phyloP scores from a whole-genome alignment of 1,140 invertebrate genomes.

The Agrilus planipennis region DNA sequence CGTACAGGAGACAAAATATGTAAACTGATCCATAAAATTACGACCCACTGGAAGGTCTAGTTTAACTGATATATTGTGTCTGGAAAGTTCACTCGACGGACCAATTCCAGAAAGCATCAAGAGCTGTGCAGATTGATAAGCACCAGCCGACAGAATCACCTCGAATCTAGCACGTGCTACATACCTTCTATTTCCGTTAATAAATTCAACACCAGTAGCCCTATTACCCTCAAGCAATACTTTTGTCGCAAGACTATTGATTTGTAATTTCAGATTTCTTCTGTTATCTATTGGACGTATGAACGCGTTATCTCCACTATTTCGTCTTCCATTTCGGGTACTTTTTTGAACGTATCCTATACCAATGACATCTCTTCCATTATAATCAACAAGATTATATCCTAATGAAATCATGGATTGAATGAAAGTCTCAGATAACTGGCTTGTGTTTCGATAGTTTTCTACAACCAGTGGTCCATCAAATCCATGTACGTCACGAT shows the following conservation, averaged over 20 bases:
- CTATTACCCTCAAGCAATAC: conserved; percentile 59
- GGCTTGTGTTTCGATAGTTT: conserved; percentile 44
- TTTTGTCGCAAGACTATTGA: conserved; percentile 48
- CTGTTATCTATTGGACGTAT: conserved; percentile 46
- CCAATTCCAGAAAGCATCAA: conserved; percentile 69
- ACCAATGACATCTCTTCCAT: conserved; percentile 47
- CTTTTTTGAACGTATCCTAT: conserved; percentile 51
- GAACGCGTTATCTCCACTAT: conserved; percentile 58
- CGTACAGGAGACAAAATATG: conserved; percentile 30
- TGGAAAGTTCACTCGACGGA: conserved; percentile 41
- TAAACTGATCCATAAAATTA: conserved; percentile 41
- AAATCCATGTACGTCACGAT: conserved; percentile 19
- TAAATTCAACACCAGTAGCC: conserved; percentile 50
- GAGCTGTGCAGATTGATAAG: conserved; percentile 63
- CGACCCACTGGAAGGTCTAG: conserved; percentile 37
- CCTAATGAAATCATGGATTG: conserved; percentile 49
- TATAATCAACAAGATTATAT: conserved; percentile 54
- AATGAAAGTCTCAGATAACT: conserved; percentile 51
- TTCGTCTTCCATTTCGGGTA: conserved; percentile 50
- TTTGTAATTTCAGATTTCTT: conserved; percentile 49
- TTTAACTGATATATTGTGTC: conserved; percentile 29
- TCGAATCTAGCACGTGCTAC: conserved; percentile 45
- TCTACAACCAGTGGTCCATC: conserved; percentile 45
- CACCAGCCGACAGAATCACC: conserved; percentile 55
- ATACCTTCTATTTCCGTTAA: conserved; percentile 31